These are phyloP conservation scores for Corythoichthys intestinalis DNA, from an alignment of 2,113 vertebrate species.

Conservation along the genomic window DNA sequence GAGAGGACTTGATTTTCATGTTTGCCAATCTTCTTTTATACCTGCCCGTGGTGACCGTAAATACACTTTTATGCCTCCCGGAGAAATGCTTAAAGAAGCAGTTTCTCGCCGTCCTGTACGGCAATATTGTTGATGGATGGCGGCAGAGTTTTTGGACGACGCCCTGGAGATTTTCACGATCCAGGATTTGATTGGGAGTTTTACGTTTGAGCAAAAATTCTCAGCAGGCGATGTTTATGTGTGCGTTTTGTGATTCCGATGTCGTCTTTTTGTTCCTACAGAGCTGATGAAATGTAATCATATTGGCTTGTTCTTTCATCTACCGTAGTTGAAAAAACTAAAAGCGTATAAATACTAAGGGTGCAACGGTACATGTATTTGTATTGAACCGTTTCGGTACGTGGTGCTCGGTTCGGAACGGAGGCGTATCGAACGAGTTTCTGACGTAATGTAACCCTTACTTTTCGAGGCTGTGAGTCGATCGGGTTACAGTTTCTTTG, in stretches of 20 bases:
- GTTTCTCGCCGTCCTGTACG: constrained; percentile 61
- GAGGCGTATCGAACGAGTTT: too few relatives aligned
- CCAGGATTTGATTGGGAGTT: constrained; percentile 59
- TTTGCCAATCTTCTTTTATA: constrained; percentile 68
- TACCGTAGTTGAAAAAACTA: not conserved
- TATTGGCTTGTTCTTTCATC: not conserved
- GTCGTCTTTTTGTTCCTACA: not conserved
- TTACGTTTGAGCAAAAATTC: constrained; percentile 54
- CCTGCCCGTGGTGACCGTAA: constrained; percentile 63
- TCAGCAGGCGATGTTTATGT: constrained; percentile 42
- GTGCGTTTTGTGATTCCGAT: constrained; percentile 21
- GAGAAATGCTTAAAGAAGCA: constrained; percentile 72
- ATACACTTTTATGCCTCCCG: constrained; percentile 68
- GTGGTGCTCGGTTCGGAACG: too few relatives aligned
- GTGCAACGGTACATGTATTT: too few relatives aligned
- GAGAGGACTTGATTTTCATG: constrained; percentile 71
- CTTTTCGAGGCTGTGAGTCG: too few relatives aligned
- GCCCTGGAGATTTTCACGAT: constrained; percentile 51
- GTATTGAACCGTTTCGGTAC: too few relatives aligned
- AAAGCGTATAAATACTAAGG: too few relatives aligned
- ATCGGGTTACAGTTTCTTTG: too few relatives aligned
- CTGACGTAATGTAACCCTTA: too few relatives aligned
- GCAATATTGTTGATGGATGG: constrained; percentile 66
- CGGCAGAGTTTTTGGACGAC: constrained; percentile 51
- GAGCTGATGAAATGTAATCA: not conserved